Conservation (phyloP, 1,140 invertebrate species). For the Leptopilina clavipes region DNA sequence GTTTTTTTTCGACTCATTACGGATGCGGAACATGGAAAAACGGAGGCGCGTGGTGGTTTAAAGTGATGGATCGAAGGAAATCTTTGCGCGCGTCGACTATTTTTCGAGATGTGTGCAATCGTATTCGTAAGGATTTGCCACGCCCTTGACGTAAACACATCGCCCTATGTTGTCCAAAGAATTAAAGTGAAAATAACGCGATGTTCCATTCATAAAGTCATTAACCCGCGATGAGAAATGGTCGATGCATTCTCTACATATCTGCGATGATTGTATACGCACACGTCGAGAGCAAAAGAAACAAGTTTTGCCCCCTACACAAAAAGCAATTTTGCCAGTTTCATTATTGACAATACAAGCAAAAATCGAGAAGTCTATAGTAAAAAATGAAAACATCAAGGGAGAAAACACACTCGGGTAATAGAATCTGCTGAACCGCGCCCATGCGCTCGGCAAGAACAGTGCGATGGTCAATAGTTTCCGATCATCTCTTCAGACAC, state of each 20-base stretch:
- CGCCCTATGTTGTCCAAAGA: background rate
- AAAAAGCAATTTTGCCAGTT: background rate
- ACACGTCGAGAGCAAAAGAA: background rate
- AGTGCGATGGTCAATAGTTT: constrained; percentile 60
- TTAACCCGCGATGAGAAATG: background rate
- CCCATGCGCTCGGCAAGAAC: constrained; percentile 63
- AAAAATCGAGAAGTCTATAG: background rate
- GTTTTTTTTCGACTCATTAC: background rate
- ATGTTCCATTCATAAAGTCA: background rate
- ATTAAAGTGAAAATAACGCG: constrained; percentile 7
- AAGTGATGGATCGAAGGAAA: constrained; percentile 22
- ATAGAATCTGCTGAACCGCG: constrained; percentile 61
- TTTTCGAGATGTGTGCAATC: constrained; percentile 12
- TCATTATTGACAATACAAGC: background rate
- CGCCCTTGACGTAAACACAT: constrained; percentile 38
- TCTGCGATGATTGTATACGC: background rate
- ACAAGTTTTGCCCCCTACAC: background rate
- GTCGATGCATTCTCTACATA: background rate
- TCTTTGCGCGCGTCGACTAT: constrained; percentile 26
- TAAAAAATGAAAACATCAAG: constrained; percentile 34
- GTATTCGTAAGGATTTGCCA: constrained; percentile 42
- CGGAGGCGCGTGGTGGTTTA: constrained; percentile 12
- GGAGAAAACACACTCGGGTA: constrained; percentile 46
- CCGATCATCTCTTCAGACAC: background rate
- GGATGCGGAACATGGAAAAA: constrained; percentile 5